phyloP scores from a whole-genome alignment of 2,113 vertebrate genomes.

The Vidua macroura region DNA sequence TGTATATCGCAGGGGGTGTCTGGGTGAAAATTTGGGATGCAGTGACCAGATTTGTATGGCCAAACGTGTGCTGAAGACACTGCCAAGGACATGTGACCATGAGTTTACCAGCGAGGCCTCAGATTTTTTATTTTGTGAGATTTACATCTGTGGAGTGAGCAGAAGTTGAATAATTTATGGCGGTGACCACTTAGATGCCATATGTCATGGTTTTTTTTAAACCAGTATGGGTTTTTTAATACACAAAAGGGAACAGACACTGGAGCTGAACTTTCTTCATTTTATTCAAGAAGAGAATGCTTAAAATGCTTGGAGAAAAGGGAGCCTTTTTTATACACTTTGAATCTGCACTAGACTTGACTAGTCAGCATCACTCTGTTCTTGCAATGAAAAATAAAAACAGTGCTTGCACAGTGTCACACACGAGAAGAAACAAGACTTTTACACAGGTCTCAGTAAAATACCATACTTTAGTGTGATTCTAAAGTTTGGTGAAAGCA shows the following conservation, averaged over 20 bases:
- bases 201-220: slow-evolving; percentile 34
- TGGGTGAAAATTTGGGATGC: neutral
- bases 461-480: neutral
- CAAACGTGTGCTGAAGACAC: neutral
- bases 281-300: neutral
- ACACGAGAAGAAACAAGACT: neutral
- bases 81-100: rapidly evolving
- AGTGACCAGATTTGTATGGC: neutral
- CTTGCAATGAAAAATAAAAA: neutral
- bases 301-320: neutral
- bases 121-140: slow-evolving; percentile 40
- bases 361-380: neutral
- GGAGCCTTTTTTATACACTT: neutral
- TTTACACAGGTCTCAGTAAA: neutral
- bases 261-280: neutral
- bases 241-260: slow-evolving; percentile 40
- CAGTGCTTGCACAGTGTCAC: neutral
- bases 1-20: neutral
- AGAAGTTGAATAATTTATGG: slow-evolving; percentile 64
- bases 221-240: slow-evolving; percentile 12
- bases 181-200: slow-evolving; percentile 43
- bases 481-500: neutral
- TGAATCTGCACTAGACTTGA: neutral
- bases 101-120: neutral
- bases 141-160: slow-evolving; percentile 14